Conservation (phyloP, 2,797 vertebrate genomes). For the Malurus splendens region DNA sequence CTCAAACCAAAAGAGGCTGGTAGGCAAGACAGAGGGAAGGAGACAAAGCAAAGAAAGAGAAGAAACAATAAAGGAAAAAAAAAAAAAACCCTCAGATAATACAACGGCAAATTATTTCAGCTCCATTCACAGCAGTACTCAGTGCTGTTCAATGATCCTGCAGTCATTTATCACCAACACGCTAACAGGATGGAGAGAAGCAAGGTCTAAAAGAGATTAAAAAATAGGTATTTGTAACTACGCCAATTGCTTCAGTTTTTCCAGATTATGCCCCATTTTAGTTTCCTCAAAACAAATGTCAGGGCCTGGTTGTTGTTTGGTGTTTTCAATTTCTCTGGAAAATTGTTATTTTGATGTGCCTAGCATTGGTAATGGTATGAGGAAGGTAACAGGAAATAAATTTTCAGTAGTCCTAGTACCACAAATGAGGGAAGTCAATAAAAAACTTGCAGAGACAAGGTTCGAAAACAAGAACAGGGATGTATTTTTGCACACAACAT, state of each 20-base stretch:
- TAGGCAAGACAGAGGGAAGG: not conserved
- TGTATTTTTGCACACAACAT: not conserved
- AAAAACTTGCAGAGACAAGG: not conserved
- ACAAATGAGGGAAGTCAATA: not conserved
- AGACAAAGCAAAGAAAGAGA: not conserved
- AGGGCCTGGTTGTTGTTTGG: not conserved
- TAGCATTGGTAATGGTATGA: not conserved
- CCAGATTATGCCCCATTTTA: not conserved
- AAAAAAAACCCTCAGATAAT: not conserved
- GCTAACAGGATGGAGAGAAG: not conserved
- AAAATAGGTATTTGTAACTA: not conserved
- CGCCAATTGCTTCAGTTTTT: not conserved
- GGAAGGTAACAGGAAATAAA: not conserved
- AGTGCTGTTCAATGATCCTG: not conserved
- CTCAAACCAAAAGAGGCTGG: not conserved
- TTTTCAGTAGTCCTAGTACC: not conserved
- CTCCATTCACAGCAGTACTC: not conserved
- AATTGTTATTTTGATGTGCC: not conserved
- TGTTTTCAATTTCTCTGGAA: not conserved
- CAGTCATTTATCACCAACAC: not conserved
- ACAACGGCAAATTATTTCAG: not conserved
- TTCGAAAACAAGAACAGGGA: not conserved
- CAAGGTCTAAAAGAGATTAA: not conserved
- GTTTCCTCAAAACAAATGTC: not conserved
- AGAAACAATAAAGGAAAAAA: not conserved